Conservation (phyloP, 1,140 invertebrate genomes). For the Laupala kohalensis region DNA sequence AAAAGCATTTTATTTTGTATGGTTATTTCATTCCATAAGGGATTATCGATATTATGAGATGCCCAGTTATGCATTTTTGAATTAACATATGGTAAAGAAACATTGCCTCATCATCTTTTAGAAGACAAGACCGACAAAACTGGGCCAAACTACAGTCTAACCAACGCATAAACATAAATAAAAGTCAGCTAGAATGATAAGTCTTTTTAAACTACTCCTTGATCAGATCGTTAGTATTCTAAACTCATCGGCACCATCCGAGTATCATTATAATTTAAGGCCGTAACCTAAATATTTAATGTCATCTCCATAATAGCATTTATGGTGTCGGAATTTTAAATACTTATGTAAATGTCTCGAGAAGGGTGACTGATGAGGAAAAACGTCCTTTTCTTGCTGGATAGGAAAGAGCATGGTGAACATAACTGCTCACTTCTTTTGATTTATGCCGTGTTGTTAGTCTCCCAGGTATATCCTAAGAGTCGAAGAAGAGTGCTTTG, state of each 20-base stretch:
- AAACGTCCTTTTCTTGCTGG: background rate
- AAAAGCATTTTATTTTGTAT: no score
- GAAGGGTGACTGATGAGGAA: background rate
- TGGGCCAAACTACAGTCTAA: background rate
- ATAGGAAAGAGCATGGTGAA: background rate
- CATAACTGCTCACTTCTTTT: background rate
- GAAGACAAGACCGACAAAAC: background rate
- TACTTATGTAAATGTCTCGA: background rate
- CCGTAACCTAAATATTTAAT: background rate
- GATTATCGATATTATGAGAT: no score
- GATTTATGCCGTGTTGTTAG: background rate
- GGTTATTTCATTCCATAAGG: no score
- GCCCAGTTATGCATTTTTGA: no score
- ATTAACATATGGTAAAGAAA: background rate
- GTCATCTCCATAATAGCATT: background rate
- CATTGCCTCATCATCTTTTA: background rate
- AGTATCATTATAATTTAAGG: background rate
- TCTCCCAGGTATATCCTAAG: no score
- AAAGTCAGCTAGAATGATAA: background rate
- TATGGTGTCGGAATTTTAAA: background rate
- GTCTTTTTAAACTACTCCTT: background rate
- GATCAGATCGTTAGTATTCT: background rate
- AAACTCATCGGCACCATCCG: background rate
- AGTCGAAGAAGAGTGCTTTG: no score
- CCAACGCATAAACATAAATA: background rate